phyloP scores from a whole-genome alignment of 2,113 vertebrate species.

The Cephalopholis sonnerati region DNA sequence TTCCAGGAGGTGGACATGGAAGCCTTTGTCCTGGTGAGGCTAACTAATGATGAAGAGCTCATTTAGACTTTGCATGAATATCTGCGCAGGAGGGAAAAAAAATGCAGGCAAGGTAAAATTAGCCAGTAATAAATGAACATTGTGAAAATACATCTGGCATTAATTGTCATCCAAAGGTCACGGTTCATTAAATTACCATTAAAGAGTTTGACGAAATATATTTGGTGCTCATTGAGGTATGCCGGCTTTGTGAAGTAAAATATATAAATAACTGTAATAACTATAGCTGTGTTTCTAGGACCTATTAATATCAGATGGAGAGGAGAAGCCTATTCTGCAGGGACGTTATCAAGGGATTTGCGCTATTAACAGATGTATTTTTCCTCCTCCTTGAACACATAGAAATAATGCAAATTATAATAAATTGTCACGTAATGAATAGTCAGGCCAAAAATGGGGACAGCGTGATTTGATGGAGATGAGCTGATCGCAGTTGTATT shows the following conservation, averaged over 20 bases:
- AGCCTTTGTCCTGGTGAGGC: conserved; percentile 73
- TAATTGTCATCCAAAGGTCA: conserved; percentile 82
- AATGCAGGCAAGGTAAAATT: conserved; percentile 79
- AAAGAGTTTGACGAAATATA: conserved; percentile 82
- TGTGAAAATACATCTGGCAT: conserved; percentile 78
- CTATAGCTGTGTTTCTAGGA: conserved; percentile 73
- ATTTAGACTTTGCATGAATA: conserved; percentile 77
- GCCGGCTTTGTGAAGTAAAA: conserved; percentile 79
- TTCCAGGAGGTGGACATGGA: conserved; percentile 61
- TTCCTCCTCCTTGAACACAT: conserved; percentile 80
- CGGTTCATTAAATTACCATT: conserved; percentile 85
- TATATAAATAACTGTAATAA: conserved; percentile 83
- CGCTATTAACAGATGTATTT: conserved; percentile 81
- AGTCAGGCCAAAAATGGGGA: conserved; percentile 65
- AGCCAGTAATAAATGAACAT: conserved; percentile 81
- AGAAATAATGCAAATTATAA: conserved; percentile 81
- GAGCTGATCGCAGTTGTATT: conserved; percentile 61
- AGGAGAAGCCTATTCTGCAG: conserved; percentile 62
- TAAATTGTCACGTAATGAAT: conserved; percentile 81
- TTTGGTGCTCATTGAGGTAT: conserved; percentile 83
- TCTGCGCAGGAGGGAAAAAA: conserved; percentile 48
- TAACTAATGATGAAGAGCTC: conserved; percentile 78
- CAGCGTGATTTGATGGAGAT: conserved; percentile 61
- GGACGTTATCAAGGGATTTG: conserved; percentile 76
- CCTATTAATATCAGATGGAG: conserved; percentile 78